phyloP scores from a whole-genome alignment of 2,113 vertebrate species.

The Leptobrachium ailaonicum region DNA sequence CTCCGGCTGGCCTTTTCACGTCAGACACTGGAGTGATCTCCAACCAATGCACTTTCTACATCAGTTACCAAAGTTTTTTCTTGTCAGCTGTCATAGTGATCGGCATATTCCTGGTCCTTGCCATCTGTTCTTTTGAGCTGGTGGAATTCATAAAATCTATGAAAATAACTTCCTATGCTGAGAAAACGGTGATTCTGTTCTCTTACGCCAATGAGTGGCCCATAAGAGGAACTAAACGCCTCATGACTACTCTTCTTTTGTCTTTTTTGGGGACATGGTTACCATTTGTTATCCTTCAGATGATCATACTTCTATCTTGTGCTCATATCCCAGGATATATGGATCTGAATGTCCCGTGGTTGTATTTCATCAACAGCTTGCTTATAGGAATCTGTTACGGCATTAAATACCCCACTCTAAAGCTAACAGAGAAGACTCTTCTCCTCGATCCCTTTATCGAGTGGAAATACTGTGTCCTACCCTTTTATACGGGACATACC shows the following conservation, averaged over 20 bases:
- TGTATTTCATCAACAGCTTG: conserved; percentile 84
- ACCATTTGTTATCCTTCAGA: conserved; percentile 70
- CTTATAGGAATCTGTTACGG: conserved; percentile 70
- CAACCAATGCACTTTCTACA: conserved; percentile 63
- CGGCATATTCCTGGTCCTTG: conserved; percentile 50
- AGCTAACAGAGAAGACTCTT: conserved; percentile 56
- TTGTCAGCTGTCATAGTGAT: conserved; percentile 63
- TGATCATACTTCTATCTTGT: conserved; percentile 58
- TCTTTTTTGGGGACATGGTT: conserved; percentile 79
- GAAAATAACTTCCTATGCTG: conserved; percentile 55
- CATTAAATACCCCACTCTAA: conserved; percentile 57
- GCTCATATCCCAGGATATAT: conserved; percentile 74
- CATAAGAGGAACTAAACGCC: conserved; percentile 46
- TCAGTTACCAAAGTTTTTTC: conserved; percentile 65
- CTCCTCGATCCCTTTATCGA: conserved; percentile 75
- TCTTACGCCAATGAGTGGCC: conserved; percentile 44
- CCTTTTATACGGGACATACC: conserved; percentile 54
- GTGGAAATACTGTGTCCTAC: conserved; percentile 78
- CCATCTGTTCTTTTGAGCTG: conserved; percentile 60
- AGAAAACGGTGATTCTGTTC: conserved; percentile 59
- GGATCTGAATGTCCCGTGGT: conserved; percentile 80
- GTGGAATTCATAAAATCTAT: conserved; percentile 57
- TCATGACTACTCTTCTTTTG: conserved; percentile 62
- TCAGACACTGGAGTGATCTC: conserved; percentile 44
- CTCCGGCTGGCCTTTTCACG: conserved; percentile 51